Percentiles rank a stretch among this genome's conserved stretches.
Evolutionary conservation across 2,888 invertebrate genomes (phyloP).

Genomic region (Chromoteleia sp.): DNA sequence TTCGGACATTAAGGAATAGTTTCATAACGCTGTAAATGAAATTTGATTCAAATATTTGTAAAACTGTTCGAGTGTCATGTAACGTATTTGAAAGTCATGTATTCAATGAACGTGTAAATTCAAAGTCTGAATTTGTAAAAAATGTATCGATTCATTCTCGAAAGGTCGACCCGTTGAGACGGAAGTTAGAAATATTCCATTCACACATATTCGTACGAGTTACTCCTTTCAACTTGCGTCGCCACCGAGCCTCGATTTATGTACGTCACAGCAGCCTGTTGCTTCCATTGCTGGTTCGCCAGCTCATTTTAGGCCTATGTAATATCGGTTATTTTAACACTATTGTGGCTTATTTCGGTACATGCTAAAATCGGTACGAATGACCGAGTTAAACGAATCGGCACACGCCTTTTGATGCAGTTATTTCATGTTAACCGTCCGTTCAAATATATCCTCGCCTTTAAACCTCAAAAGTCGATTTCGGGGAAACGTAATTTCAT

Average conservation of each 20-base stretch:
- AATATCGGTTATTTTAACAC: constrained; percentile 53
- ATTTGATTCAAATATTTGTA: too few relatives aligned
- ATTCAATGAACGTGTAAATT: too few relatives aligned
- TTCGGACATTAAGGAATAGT: too few relatives aligned
- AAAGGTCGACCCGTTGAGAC: constrained; percentile 58
- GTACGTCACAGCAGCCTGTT: constrained; percentile 81
- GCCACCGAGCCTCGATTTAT: constrained; percentile 69
- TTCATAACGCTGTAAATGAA: too few relatives aligned
- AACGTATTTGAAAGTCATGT: too few relatives aligned
- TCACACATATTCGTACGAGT: constrained; percentile 63
- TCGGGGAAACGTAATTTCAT: constrained; percentile 27
- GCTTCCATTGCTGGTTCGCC: constrained; percentile 70
- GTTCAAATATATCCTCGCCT: neutral
- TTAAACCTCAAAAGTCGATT: constrained; percentile 28
- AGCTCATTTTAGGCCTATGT: constrained; percentile 61
- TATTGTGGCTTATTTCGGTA: constrained; percentile 43
- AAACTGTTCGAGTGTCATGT: too few relatives aligned
- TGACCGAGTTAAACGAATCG: constrained; percentile 30
- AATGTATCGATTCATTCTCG: constrained; percentile 34
- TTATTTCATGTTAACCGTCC: constrained; percentile 26
- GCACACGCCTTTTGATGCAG: constrained; percentile 8
- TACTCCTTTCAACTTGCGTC: constrained; percentile 65
- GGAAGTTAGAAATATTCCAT: constrained; percentile 75
- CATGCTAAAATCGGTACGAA: constrained; percentile 9
- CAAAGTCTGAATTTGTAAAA: neutral